Conservation (phyloP, 2,113 vertebrate genomes). For the Pagrus major region DNA sequence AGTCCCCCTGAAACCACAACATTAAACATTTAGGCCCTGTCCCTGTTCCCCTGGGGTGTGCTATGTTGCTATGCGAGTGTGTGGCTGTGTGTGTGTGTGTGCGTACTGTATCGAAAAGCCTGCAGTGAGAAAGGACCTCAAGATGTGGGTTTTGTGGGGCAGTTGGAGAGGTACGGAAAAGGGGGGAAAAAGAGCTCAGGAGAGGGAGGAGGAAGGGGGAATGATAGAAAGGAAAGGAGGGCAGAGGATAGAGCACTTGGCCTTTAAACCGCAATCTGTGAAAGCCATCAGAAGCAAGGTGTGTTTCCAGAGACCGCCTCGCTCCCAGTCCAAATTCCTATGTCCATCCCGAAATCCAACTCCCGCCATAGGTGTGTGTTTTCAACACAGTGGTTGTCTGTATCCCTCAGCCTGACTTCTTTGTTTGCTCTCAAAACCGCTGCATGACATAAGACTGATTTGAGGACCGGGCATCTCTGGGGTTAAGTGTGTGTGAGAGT, state of each 20-base stretch:
- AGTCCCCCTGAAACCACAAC: slow-evolving; percentile 78
- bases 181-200: neutral
- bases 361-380: slow-evolving; percentile 33
- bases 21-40: slow-evolving; percentile 76
- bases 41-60: slow-evolving; percentile 51
- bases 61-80: slow-evolving; percentile 38
- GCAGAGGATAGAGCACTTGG: slow-evolving; percentile 53
- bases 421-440: slow-evolving; percentile 53
- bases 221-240: slow-evolving; percentile 31
- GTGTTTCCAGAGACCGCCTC: slow-evolving; percentile 63
- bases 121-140: slow-evolving; percentile 34
- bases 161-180: slow-evolving; percentile 37
- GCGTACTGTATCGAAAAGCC: slow-evolving; percentile 29
- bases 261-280: slow-evolving; percentile 73
- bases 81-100: slow-evolving; percentile 8
- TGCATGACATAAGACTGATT: slow-evolving; percentile 53
- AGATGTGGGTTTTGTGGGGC: slow-evolving; percentile 52
- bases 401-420: slow-evolving; percentile 35
- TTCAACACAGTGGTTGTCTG: slow-evolving; percentile 29
- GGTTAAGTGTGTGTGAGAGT: slow-evolving; percentile 58
- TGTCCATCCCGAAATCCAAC: slow-evolving; percentile 58
- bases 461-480: slow-evolving; percentile 45
- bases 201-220: neutral
- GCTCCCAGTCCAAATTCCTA: slow-evolving; percentile 63
- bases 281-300: slow-evolving; percentile 77